A percentile compares a stretch with the other conserved stretches of the same genome.
phyloP scores from a whole-genome alignment of 2,113 vertebrate species.

The Meriones unguiculatus region DNA sequence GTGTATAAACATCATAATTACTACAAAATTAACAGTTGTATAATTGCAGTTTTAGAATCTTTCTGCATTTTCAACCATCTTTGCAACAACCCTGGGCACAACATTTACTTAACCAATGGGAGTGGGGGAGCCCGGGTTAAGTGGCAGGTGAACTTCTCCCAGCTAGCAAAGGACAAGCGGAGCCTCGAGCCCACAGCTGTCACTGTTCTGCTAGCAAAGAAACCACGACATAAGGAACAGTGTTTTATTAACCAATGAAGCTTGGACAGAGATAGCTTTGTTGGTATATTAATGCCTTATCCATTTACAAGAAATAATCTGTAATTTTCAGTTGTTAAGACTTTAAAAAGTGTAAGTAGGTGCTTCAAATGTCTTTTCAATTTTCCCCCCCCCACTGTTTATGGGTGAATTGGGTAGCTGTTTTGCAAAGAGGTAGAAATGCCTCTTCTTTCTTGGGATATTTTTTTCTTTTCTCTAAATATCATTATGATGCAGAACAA shows the following conservation, averaged over 20 bases:
- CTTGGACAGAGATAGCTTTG: background rate
- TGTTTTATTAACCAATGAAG: background rate
- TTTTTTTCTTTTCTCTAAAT: background rate
- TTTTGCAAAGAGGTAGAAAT: background rate
- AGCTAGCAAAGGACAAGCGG: background rate
- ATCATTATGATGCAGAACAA: background rate
- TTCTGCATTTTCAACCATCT: background rate
- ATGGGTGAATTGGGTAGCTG: background rate
- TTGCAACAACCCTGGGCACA: background rate
- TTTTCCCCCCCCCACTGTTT: background rate
- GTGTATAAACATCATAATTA: slow-evolving; percentile 31
- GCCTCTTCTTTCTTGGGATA: background rate
- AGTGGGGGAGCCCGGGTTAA: background rate
- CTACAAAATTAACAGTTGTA: background rate
- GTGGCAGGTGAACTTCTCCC: background rate
- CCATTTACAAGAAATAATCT: background rate
- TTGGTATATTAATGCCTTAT: background rate
- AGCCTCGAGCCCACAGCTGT: background rate
- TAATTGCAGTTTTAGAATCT: background rate
- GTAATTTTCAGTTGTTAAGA: slow-evolving; percentile 44
- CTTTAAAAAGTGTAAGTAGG: background rate
- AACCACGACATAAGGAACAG: background rate
- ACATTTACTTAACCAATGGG: background rate
- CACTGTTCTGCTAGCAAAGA: background rate
- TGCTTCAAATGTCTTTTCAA: slow-evolving; percentile 33